Conservation (phyloP, 2,797 vertebrate genomes). For the Hydrophis major region DNA sequence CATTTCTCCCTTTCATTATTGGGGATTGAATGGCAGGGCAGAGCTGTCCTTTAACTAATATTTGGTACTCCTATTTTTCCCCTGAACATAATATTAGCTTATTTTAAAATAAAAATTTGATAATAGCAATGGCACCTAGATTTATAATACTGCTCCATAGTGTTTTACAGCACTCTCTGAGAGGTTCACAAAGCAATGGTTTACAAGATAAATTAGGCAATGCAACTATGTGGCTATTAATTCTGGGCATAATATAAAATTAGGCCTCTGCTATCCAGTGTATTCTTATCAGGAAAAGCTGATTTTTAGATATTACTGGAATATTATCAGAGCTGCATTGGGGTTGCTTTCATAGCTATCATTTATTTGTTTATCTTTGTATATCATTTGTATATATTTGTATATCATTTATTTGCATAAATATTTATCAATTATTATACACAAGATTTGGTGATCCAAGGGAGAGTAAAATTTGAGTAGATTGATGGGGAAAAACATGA, state of each 20-base stretch:
- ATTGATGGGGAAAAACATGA: no score
- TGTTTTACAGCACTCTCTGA: not conserved
- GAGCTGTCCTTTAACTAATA: not conserved
- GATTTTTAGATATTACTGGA: not conserved
- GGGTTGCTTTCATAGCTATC: no score
- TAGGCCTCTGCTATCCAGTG: not conserved
- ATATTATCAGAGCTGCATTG: not conserved
- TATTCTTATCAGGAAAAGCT: not conserved
- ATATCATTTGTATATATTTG: no score
- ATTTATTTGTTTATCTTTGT: not conserved
- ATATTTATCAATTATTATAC: no score
- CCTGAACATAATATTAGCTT: not conserved
- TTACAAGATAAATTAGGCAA: not conserved
- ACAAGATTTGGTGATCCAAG: not conserved
- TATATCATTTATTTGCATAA: not conserved
- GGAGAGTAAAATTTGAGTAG: not conserved
- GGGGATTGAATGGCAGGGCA: not conserved
- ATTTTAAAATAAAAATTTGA: not conserved
- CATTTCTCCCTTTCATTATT: not conserved
- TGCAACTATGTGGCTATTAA: not conserved
- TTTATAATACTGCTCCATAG: not conserved
- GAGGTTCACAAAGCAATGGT: not conserved
- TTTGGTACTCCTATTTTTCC: not conserved
- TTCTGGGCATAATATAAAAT: not conserved
- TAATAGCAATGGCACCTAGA: not conserved